These are phyloP conservation scores for Brenthis daphne DNA, from an alignment of 2,888 invertebrate species.

Conservation along the genomic window DNA sequence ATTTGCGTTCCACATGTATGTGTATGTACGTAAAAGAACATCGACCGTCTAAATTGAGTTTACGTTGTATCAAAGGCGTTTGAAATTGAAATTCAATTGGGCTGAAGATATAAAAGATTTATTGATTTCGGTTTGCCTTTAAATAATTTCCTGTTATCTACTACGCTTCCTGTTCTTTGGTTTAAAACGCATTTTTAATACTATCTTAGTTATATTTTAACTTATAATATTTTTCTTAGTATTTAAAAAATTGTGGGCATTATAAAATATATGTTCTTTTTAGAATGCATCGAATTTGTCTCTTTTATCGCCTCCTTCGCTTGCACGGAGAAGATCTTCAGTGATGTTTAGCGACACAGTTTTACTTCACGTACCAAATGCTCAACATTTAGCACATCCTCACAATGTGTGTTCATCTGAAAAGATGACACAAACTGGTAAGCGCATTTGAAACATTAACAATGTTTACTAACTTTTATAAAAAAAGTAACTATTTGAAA, in stretches of 20 bases:
- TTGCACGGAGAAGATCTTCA: constrained; percentile 88
- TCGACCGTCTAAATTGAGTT: constrained; percentile 18
- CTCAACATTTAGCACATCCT: constrained; percentile 62
- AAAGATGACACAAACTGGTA: constrained; percentile 93
- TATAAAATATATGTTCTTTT: background rate
- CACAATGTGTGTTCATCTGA: constrained; percentile 89
- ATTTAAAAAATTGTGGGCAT: too few species aligned
- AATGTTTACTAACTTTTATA: background rate
- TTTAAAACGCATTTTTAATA: background rate
- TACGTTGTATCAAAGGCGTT: constrained; percentile 23
- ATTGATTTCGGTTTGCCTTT: constrained; percentile 19
- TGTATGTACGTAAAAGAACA: constrained; percentile 15
- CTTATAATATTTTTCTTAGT: background rate
- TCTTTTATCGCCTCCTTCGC: constrained; percentile 88
- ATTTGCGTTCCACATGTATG: constrained; percentile 20
- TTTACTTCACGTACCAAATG: constrained; percentile 83
- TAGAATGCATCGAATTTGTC: constrained; percentile 86
- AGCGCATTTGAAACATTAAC: constrained; percentile 25
- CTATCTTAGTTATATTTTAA: background rate
- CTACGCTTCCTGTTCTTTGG: constrained; percentile 5
- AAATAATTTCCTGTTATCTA: constrained; percentile 20
- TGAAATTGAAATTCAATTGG: constrained; percentile 24
- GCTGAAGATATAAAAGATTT: constrained; percentile 23
- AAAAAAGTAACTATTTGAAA: background rate
- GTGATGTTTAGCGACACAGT: constrained; percentile 95